Evolutionary conservation across 2,113 vertebrate species (phyloP).

Genomic region (Cairina moschata): DNA sequence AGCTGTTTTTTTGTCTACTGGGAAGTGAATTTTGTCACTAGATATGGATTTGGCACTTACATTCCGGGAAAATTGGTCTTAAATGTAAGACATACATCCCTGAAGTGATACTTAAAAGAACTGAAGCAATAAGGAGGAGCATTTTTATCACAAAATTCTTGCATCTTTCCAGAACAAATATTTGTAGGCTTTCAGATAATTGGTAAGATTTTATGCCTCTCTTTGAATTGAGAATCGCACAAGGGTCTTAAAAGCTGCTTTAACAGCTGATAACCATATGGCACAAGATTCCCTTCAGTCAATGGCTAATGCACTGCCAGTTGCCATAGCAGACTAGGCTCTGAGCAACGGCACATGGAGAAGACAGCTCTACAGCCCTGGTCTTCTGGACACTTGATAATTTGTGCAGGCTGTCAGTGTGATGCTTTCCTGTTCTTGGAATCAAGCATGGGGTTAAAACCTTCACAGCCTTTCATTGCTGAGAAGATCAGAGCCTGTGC

Average conservation of each 20-base stretch:
- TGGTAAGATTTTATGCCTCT: background rate
- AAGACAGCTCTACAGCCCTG: background rate
- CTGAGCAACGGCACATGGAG: background rate
- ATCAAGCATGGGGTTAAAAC: background rate
- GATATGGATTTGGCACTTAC: background rate
- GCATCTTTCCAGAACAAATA: background rate
- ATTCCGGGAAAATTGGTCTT: background rate
- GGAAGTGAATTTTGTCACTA: background rate
- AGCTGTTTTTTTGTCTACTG: background rate
- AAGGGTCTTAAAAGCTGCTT: background rate
- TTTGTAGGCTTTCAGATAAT: background rate
- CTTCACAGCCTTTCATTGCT: background rate
- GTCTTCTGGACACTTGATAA: background rate
- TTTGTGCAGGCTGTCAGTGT: background rate
- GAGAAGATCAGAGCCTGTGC: background rate
- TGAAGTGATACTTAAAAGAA: background rate
- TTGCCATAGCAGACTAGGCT: background rate
- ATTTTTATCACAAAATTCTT: background rate
- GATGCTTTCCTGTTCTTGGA: background rate
- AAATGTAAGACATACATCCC: background rate
- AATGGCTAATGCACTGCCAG: background rate
- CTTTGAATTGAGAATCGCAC: background rate
- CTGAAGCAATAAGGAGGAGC: background rate
- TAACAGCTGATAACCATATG: background rate
- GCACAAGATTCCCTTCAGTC: background rate